Evolutionary conservation across 2,888 invertebrate genomes (phyloP).

Genomic region (Agrypnus murinus): DNA sequence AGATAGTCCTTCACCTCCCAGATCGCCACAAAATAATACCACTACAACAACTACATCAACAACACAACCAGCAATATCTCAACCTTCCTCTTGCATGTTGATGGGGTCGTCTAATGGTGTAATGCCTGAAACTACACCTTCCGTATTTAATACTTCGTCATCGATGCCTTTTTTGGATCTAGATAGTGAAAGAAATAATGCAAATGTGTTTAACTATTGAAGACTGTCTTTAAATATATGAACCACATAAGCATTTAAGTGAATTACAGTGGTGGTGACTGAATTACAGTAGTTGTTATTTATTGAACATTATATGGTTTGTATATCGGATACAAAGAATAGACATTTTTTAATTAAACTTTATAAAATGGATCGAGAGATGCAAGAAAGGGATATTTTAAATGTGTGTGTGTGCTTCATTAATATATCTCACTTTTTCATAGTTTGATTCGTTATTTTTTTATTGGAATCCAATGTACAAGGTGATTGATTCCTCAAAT

Average conservation of each 20-base stretch:
- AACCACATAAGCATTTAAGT: neutral
- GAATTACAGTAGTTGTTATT: neutral
- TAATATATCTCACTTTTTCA: too few species aligned
- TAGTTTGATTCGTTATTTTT: too few species aligned
- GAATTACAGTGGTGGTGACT: neutral
- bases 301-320: neutral
- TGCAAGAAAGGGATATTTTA: too few species aligned
- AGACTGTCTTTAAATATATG: too few species aligned
- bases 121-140: slow-evolving; percentile 49
- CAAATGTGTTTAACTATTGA: slow-evolving; percentile 28
- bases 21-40: slow-evolving; percentile 60
- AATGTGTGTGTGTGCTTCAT: too few species aligned
- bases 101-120: slow-evolving; percentile 51
- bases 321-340: too few species aligned
- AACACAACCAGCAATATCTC: slow-evolving; percentile 23
- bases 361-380: too few species aligned
- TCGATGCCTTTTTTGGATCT: slow-evolving; percentile 66
- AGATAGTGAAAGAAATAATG: slow-evolving; percentile 64
- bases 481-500: too few species aligned
- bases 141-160: slow-evolving; percentile 53
- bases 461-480: too few species aligned
- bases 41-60: slow-evolving; percentile 25
- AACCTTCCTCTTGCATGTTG: slow-evolving; percentile 63
- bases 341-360: too few species aligned
- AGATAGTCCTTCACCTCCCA: slow-evolving; percentile 79